phyloP scores from a whole-genome alignment of 2,113 vertebrate species.

The Bolborhynchus lineola region DNA sequence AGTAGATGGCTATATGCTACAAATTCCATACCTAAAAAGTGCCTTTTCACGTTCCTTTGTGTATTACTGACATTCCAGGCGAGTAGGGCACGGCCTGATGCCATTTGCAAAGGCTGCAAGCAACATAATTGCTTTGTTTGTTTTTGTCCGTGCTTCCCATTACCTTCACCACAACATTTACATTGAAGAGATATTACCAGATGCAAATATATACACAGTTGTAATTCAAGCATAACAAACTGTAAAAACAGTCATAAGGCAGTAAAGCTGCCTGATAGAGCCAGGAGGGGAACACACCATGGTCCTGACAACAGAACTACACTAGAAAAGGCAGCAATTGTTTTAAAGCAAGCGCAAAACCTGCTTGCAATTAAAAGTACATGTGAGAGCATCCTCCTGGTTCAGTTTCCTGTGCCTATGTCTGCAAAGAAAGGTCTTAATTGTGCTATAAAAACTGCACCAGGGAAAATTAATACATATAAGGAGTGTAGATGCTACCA shows the following conservation, averaged over 20 bases:
- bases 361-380: neutral
- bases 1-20: rapidly evolving
- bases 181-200: neutral
- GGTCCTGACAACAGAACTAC: neutral
- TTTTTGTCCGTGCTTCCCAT: neutral
- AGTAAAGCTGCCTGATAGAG: neutral
- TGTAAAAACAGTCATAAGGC: neutral
- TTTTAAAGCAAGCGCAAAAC: neutral
- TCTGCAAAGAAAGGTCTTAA: neutral
- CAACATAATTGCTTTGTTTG: neutral
- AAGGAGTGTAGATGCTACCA: neutral
- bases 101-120: neutral
- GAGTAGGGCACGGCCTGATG: neutral
- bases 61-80: neutral
- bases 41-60: neutral
- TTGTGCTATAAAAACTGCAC: neutral
- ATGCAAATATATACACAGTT: neutral
- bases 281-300: neutral
- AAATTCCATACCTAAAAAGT: neutral
- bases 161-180: neutral
- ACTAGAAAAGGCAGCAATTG: neutral
- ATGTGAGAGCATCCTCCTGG: neutral
- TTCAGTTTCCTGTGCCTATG: neutral
- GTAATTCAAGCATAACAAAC: neutral
- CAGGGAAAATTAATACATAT: neutral